Evolutionary conservation across 2,113 vertebrate species (phyloP).

Genomic region (Oxygymnocypris stewartii): DNA sequence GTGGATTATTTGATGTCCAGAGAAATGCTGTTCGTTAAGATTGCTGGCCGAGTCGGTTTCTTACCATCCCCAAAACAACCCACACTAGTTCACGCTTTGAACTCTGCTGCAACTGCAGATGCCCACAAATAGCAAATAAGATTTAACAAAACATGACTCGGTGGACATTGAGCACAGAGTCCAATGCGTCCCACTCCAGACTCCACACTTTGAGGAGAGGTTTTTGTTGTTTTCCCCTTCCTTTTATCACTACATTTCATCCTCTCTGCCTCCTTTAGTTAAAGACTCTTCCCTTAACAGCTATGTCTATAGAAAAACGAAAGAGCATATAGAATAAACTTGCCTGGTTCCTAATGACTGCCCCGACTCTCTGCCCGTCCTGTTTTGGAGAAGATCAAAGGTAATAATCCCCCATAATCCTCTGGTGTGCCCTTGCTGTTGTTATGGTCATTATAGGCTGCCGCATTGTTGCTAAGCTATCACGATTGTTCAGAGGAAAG

Average conservation of each 20-base stretch:
- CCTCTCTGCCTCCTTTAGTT: not conserved
- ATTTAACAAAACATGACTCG: not conserved
- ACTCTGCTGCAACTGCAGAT: slow-evolving; percentile 20
- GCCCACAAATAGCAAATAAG: not conserved
- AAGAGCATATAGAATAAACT: slow-evolving; percentile 4
- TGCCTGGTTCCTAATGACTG: slow-evolving; percentile 40
- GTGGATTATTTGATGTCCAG: slow-evolving; percentile 18
- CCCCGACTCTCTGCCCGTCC: slow-evolving; percentile 13
- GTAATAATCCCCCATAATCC: slow-evolving; percentile 61
- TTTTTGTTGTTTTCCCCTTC: not conserved
- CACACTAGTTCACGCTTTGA: slow-evolving; percentile 12
- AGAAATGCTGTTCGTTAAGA: slow-evolving; percentile 18
- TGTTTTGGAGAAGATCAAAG: slow-evolving; percentile 54
- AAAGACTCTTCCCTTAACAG: not conserved
- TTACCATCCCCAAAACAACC: not conserved
- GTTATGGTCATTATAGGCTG: slow-evolving; percentile 46
- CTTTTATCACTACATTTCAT: not conserved
- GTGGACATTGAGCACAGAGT: not conserved
- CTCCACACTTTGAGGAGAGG: not conserved
- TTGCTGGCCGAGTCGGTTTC: not conserved
- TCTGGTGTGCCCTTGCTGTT: slow-evolving; percentile 45
- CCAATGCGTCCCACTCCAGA: not conserved
- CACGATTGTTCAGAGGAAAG: slow-evolving; percentile 25
- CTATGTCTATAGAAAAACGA: not conserved
- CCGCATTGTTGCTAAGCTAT: slow-evolving; percentile 37